phyloP scores from a whole-genome alignment of 1,140 invertebrate genomes.

The Diabrotica undecimpunctata region DNA sequence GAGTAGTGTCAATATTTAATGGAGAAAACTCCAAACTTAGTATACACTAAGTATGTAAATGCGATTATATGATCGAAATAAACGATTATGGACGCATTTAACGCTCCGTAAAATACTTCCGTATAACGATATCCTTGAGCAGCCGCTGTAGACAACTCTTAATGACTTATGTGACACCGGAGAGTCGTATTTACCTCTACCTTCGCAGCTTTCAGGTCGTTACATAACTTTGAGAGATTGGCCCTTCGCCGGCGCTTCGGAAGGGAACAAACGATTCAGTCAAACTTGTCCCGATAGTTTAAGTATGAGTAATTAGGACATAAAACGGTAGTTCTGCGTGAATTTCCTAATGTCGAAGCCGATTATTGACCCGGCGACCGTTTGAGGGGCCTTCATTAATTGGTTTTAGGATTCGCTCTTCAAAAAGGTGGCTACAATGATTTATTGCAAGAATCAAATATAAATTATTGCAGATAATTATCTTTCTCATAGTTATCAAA shows the following conservation, averaged over 20 bases:
- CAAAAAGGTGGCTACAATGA: no score
- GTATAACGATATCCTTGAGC: neutral
- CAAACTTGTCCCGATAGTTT: slow-evolving; percentile 2
- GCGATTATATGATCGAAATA: no score
- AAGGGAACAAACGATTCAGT: neutral
- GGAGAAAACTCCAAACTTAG: no score
- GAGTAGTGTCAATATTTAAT: no score
- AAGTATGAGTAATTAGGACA: neutral
- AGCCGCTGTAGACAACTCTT: neutral
- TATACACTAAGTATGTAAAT: no score
- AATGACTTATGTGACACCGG: neutral
- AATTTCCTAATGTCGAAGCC: neutral
- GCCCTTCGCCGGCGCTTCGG: neutral
- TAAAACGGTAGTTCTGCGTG: neutral
- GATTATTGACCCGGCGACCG: neutral
- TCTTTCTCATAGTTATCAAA: no score
- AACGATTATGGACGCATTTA: no score
- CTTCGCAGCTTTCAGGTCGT: neutral
- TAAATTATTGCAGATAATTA: no score
- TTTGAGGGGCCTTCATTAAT: no score
- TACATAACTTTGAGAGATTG: neutral
- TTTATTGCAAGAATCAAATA: no score
- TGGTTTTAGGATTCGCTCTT: no score
- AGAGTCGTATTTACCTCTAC: neutral
- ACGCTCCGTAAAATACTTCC: no score